Conservation (phyloP, 2,888 invertebrate genomes). For the Lithosia quadra region DNA sequence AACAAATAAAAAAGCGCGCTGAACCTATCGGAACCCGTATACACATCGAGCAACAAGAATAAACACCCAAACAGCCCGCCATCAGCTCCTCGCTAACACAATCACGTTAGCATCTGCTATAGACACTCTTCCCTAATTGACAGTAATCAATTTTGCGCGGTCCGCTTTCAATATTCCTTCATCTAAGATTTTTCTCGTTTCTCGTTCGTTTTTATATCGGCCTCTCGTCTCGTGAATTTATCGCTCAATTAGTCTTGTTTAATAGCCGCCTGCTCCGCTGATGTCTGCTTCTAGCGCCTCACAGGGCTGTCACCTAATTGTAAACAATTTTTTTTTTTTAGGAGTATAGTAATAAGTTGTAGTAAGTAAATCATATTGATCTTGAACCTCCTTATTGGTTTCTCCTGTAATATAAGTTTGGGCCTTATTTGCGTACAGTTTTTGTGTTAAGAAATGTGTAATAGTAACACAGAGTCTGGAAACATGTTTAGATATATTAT, state of each 20-base stretch:
- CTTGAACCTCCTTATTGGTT: not conserved
- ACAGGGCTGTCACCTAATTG: conserved; percentile 70
- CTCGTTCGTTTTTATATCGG: conserved; percentile 82
- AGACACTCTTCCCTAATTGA: conserved; percentile 81
- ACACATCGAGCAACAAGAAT: conserved; percentile 29
- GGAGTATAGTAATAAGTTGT: not conserved
- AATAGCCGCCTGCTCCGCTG: conserved; percentile 86
- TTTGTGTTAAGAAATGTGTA: too few species aligned
- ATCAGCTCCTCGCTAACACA: conserved; percentile 47
- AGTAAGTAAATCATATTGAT: not conserved
- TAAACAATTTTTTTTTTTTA: conserved; percentile 5
- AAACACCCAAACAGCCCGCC: conserved; percentile 42
- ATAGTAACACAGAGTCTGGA: not conserved
- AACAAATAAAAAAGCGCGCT: conserved; percentile 17
- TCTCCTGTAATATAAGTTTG: too few species aligned
- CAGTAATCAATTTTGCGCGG: conserved; percentile 84
- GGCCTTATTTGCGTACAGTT: not conserved
- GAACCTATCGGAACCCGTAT: conserved; percentile 41
- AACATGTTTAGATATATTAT: not conserved
- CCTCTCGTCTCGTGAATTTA: conserved; percentile 85
- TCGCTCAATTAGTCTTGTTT: conserved; percentile 88
- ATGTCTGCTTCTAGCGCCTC: conserved; percentile 84
- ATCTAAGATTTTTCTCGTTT: conserved; percentile 79
- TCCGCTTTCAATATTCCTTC: conserved; percentile 85
- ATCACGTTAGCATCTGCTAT: conserved; percentile 74